These are phyloP conservation scores for Thymelicus lineola DNA, from an alignment of 2,888 invertebrate genomes.

Conservation along the genomic window DNA sequence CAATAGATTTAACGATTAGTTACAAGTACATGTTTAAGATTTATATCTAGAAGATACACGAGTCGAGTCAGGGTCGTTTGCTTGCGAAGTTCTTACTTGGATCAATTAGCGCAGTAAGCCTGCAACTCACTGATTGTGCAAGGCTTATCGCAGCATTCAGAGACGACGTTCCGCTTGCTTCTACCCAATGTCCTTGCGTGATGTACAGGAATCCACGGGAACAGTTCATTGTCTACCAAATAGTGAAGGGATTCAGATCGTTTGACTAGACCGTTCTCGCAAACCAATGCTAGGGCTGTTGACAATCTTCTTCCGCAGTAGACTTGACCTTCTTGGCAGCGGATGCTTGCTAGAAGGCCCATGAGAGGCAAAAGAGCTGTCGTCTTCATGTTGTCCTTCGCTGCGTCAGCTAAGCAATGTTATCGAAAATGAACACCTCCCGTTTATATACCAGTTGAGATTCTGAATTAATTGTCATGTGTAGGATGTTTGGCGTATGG, in stretches of 20 bases:
- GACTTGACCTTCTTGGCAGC: slow-evolving; percentile 37
- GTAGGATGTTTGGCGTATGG: background rate
- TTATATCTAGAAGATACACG: background rate
- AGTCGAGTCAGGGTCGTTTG: background rate
- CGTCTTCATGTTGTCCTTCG: slow-evolving; percentile 15
- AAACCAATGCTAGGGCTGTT: slow-evolving; percentile 42
- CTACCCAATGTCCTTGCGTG: slow-evolving; percentile 46
- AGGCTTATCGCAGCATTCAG: slow-evolving; percentile 57
- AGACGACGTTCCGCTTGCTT: slow-evolving; percentile 53
- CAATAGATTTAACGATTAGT: background rate
- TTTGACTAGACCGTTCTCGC: slow-evolving; percentile 42
- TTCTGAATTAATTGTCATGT: background rate
- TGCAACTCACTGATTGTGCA: slow-evolving; percentile 52
- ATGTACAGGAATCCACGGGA: slow-evolving; percentile 48
- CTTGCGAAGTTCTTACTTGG: too few relatives aligned
- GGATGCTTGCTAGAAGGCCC: slow-evolving; percentile 13
- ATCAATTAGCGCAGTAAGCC: slow-evolving; percentile 47
- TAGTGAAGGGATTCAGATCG: slow-evolving; percentile 20
- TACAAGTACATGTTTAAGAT: background rate
- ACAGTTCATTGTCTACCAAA: slow-evolving; percentile 17
- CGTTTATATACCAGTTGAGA: slow-evolving; percentile 4
- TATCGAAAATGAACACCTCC: background rate
- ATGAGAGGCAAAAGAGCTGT: background rate
- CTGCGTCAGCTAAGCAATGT: background rate
- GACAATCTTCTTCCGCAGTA: slow-evolving; percentile 48